Base-by-base conservation (phyloP, 2,888 invertebrate species). In the Aspidapion aeneum region DNA sequence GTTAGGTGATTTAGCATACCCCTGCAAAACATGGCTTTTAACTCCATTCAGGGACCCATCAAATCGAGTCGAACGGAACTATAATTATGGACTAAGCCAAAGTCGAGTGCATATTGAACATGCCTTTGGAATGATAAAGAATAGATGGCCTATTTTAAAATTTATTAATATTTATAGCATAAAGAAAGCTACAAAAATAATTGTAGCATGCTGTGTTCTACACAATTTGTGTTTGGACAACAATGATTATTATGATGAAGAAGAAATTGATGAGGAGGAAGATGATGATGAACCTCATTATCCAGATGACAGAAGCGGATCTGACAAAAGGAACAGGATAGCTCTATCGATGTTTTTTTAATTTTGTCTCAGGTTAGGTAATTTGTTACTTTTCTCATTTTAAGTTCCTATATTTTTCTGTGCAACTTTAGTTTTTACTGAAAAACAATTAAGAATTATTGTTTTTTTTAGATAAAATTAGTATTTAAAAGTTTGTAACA, bases 131-230 rank as follows among this genome's bases (percentile, higher is more conserved):
- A 55, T 57, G 51, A 19, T 65, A 54, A 65, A 63, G 52, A 51
- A 54, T 35, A 51, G 65, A 18, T 65, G 63, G 65, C 58, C 55
- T 55, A 65, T 65, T 58, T 55, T 63, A 56, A 55, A 63, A 61
- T 58, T 61, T 22, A 60, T 65, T 19, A 62, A 65, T 60, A 60
- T 60, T 7, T 57, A 65, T 52, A 60, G 51, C 49, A 22, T 63
- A 22, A 21, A 63, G 48, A 63, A 51, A 59, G 56, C 63, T 22
- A 57, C 63, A 21, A 35, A 63, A 18, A 63, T 65, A 57, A 58
- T 66, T 56, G 60, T 58, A 21, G 57, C 63, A 22, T 63, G 65
- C 55, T 63, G 61, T 63, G 55, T 61, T 20, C 58, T 63, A 50
- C 63, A 63, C 51, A 61, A 63, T 57, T 61, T 65, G 58, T 65